phyloP scores from a whole-genome alignment of 2,888 invertebrate genomes.

The Lepidochitona cinerea region DNA sequence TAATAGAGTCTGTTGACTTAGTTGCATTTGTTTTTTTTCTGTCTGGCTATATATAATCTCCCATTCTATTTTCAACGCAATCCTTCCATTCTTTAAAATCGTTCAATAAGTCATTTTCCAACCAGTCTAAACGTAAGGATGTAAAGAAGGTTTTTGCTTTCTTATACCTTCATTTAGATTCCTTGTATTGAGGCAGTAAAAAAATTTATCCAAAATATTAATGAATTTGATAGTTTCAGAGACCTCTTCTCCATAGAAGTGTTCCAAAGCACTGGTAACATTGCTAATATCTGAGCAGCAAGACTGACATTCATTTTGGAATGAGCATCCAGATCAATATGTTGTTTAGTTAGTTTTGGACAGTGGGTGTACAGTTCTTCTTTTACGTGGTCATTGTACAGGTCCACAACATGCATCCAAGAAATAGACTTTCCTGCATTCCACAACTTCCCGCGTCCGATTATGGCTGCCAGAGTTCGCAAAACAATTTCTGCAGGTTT shows the following conservation, averaged over 20 bases:
- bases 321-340: slow-evolving; percentile 19
- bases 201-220: slow-evolving; percentile 25
- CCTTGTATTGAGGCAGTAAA: slow-evolving; percentile 28
- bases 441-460: neutral
- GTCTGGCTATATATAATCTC: slow-evolving; percentile 1
- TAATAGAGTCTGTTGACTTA: slow-evolving; percentile 25
- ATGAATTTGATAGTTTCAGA: slow-evolving; percentile 27
- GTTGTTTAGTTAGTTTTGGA: slow-evolving; percentile 16
- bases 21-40: slow-evolving; percentile 14
- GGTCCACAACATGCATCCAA: neutral
- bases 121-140: slow-evolving; percentile 9
- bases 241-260: slow-evolving; percentile 10
- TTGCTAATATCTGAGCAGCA: too few species aligned
- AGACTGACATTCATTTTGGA: slow-evolving; percentile 24
- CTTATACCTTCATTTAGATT: slow-evolving; percentile 14
- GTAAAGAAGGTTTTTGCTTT: slow-evolving; percentile 17
- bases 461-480: slow-evolving; percentile 4
- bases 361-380: slow-evolving; percentile 13
- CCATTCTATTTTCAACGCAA: slow-evolving; percentile 5
- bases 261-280: slow-evolving; percentile 24
- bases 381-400: neutral
- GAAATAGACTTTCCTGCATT: slow-evolving; percentile 6
- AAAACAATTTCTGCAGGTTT: slow-evolving; percentile 2
- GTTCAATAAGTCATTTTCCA: slow-evolving; percentile 17
- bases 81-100: slow-evolving; percentile 25